phyloP scores from a whole-genome alignment of 2,888 invertebrate species.

The Protula sp. region DNA sequence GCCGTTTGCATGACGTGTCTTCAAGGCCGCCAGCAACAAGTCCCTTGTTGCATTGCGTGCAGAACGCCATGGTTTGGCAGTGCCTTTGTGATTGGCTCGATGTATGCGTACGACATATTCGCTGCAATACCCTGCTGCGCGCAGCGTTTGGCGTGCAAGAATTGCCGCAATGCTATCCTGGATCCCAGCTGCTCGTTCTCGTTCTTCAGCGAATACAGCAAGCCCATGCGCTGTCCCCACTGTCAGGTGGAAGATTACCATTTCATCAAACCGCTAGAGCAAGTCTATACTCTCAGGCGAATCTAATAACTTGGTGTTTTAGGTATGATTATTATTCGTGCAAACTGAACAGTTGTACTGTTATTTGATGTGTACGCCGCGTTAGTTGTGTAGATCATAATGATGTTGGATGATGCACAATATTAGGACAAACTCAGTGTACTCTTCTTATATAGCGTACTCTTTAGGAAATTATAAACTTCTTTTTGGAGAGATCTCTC shows the following conservation, averaged over 20 bases:
- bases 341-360: no score
- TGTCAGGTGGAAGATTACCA: slow-evolving; percentile 87
- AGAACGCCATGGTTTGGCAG: slow-evolving; percentile 65
- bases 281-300: slow-evolving; percentile 13
- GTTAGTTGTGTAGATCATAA: no score
- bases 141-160: slow-evolving; percentile 88
- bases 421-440: no score
- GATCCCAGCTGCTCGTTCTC: slow-evolving; percentile 61
- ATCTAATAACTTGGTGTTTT: no score
- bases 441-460: no score
- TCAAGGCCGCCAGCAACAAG: slow-evolving; percentile 71
- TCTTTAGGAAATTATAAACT: no score
- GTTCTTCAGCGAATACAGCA: slow-evolving; percentile 84
- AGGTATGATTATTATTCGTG: no score
- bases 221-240: slow-evolving; percentile 82
- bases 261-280: slow-evolving; percentile 79
- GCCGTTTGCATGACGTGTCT: slow-evolving; percentile 87
- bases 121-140: slow-evolving; percentile 95
- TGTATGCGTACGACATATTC: slow-evolving; percentile 98
- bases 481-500: no score
- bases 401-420: no score
- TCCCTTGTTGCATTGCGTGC: slow-evolving; percentile 48
- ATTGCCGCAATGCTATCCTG: slow-evolving; percentile 61
- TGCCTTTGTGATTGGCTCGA: slow-evolving; percentile 78
- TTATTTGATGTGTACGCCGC: no score